Conservation (phyloP, 30 jellyfish, hydroid and myxozoan genomes). For the Pelagia noctiluca region DNA sequence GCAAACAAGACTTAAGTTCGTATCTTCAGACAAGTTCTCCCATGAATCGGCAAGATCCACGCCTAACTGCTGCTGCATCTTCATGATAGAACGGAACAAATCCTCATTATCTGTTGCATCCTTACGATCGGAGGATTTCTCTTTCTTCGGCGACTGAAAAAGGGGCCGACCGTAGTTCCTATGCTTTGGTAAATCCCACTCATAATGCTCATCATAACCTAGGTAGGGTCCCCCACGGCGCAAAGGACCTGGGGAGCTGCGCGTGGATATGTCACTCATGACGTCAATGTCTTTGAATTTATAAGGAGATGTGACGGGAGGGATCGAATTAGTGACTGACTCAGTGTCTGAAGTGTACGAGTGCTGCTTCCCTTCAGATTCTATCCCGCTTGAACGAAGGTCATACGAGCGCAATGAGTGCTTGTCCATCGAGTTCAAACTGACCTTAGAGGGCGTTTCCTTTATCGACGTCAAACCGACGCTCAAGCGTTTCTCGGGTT, state of each 20-base stretch:
- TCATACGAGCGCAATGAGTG: slow-evolving; percentile 69
- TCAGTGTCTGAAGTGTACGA: slow-evolving; percentile 94
- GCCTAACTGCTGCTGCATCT: slow-evolving; percentile 89
- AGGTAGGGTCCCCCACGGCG: slow-evolving; percentile 64
- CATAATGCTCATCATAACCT: slow-evolving; percentile 68
- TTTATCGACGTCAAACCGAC: slow-evolving; percentile 63
- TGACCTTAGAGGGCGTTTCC: slow-evolving; percentile 53
- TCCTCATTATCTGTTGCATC: slow-evolving; percentile 91
- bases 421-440: slow-evolving; percentile 60
- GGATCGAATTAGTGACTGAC: slow-evolving; percentile 60
- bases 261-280: slow-evolving; percentile 89
- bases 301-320: slow-evolving; percentile 40
- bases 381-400: slow-evolving; percentile 85
- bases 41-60: slow-evolving; percentile 90
- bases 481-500: slow-evolving; percentile 29
- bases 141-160: slow-evolving; percentile 52
- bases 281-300: slow-evolving; percentile 79
- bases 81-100: slow-evolving; percentile 77
- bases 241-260: slow-evolving; percentile 86
- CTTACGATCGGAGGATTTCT: slow-evolving; percentile 49
- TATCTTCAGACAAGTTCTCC: slow-evolving; percentile 84
- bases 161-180: slow-evolving; percentile 79
- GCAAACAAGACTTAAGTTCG: slow-evolving; percentile 67
- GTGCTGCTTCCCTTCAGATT: slow-evolving; percentile 84
- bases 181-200: slow-evolving; percentile 55